Base-by-base conservation (phyloP, 1,140 invertebrate genomes). In the Teleogryllus occipitalis region DNA sequence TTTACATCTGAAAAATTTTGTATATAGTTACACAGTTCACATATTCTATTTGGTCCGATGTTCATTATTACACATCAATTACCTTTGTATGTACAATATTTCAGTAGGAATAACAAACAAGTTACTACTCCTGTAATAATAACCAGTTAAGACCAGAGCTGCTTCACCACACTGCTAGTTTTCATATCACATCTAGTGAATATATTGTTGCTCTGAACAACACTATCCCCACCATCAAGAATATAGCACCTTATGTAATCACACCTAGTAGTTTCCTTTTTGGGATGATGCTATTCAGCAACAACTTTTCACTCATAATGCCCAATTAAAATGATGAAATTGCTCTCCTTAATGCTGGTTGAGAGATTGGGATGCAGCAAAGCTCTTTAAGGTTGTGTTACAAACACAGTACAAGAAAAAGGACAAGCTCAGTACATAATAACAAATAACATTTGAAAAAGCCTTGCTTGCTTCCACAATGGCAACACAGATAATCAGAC, bases 231-330 rank as follows among this genome's bases (percentile, higher is more conserved):
- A 65, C 54, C 54, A 7, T 65, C 54, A 65, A 65, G 54, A 65
- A 65, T 65, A 65, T 65, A 65, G 54, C 54, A 65, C 54, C 54
- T 65, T 65, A 65, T 65, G 54, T 65, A 65, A 65, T 65, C 54
- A 65, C 54, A 65, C 54, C 54, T 65, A 65, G 54, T 65, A 39
- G 27, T 39, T 39, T 39, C 18, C 54, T 1, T 65, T 65, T 65
- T 65, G 54, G 54, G 54, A 65, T 65, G 54, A 65, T 65, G 18
- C 18, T 65, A 65, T 65, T 65, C 54, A 65, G 54, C 54, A 65
- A 65, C 54, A 65, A 65, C 54, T 65, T 14, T 39, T 65, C 54
- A 65, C 54, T 65, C 54, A 65, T 65, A 65, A 65, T 65, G 54
- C 54, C 54, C 54, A 65, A 65, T 65, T 65, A 18, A 65, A 65